phyloP scores from a whole-genome alignment of 2,113 vertebrate species.

The Gymnorhina tibicen region DNA sequence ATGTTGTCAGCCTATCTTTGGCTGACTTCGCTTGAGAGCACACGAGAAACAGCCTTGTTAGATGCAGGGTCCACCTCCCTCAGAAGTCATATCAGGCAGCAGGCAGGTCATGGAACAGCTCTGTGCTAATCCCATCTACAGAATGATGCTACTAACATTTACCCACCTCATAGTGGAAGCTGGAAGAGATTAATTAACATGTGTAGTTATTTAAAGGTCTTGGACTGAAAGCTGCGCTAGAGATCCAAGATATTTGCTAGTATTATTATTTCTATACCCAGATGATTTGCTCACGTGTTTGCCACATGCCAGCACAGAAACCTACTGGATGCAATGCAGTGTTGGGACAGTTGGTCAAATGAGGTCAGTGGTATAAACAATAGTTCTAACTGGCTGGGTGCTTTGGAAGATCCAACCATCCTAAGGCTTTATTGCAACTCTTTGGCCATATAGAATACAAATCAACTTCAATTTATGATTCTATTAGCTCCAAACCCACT shows the following conservation, averaged over 20 bases:
- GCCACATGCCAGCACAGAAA: background rate
- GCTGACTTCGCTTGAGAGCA: background rate
- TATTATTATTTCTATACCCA: background rate
- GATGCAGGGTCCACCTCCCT: background rate
- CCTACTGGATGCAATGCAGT: background rate
- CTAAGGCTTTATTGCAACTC: background rate
- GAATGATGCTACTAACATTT: background rate
- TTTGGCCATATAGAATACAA: background rate
- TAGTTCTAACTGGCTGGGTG: background rate
- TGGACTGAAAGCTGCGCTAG: background rate
- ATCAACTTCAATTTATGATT: conserved; percentile 12
- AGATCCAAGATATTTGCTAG: background rate
- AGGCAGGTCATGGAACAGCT: background rate
- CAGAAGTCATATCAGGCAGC: background rate
- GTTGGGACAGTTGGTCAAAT: background rate
- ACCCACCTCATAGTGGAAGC: background rate
- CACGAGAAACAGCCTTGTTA: background rate
- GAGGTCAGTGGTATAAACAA: background rate
- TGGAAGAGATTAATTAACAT: conserved; percentile 24
- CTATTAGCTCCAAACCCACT: background rate
- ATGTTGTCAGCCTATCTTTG: background rate
- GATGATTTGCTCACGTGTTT: background rate
- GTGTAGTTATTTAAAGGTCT: background rate
- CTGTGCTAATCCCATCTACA: background rate
- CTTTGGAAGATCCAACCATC: background rate